These are phyloP conservation scores for Thelaira solivaga DNA, from an alignment of 2,888 invertebrate species.

Conservation along the genomic window DNA sequence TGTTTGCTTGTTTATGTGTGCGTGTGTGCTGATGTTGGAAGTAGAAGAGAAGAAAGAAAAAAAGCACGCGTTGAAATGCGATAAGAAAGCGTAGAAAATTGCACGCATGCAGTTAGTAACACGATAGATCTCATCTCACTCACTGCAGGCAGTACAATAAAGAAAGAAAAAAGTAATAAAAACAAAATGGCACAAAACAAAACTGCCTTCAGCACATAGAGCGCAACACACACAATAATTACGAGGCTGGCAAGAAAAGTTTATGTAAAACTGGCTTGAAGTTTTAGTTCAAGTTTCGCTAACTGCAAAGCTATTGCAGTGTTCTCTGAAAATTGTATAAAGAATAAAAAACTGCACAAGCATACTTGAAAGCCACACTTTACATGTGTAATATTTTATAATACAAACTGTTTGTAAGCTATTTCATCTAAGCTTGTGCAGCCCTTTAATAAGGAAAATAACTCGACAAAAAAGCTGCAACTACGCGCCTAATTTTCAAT, in stretches of 20 bases:
- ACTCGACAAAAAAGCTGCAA: no score
- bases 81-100: conserved; percentile 52
- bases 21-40: background rate
- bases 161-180: background rate
- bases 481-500: no score
- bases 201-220: background rate
- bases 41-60: background rate
- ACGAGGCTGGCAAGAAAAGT: background rate
- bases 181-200: background rate
- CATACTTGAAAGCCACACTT: no score
- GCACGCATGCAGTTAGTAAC: conserved; percentile 52
- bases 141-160: background rate
- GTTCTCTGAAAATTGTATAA: no score
- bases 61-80: conserved; percentile 37
- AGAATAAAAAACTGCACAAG: no score
- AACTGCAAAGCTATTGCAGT: no score
- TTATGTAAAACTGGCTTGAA: no score
- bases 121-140: conserved; percentile 42
- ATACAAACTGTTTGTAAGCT: no score
- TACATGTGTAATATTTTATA: no score
- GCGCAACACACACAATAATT: background rate
- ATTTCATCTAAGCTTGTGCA: no score
- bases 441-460: no score
- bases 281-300: no score
- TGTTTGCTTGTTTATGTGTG: background rate